A percentile compares a stretch with the other conserved stretches of the same genome.
These are phyloP conservation scores for Triops cancriformis DNA, from an alignment of 1,140 invertebrate genomes.

Conservation along the genomic window DNA sequence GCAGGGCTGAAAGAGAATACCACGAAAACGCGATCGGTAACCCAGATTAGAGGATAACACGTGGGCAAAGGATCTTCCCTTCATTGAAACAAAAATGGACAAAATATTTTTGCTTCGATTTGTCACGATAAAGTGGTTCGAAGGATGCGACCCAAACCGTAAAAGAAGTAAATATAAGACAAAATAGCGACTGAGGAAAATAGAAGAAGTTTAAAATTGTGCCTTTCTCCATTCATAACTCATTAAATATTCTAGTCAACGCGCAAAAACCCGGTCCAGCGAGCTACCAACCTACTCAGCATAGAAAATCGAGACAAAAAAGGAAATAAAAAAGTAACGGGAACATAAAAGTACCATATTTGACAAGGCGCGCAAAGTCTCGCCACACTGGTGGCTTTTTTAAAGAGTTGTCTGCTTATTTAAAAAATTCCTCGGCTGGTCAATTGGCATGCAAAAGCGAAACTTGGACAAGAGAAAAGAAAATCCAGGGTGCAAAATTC, in stretches of 20 bases:
- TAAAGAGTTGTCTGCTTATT: neutral
- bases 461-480: neutral
- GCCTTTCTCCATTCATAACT: conserved; percentile 7
- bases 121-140: conserved; percentile 16
- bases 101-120: neutral
- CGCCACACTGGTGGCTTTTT: neutral
- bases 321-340: neutral
- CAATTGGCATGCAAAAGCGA: neutral
- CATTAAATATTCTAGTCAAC: conserved; percentile 1
- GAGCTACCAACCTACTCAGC: neutral
- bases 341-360: neutral
- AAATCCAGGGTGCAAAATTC: neutral
- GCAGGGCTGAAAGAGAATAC: neutral
- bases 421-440: neutral
- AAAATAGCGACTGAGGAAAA: neutral
- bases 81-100: neutral
- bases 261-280: neutral
- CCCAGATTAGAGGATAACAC: neutral
- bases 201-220: neutral
- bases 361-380: conserved; percentile 4
- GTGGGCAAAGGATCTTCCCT: conserved; percentile 13
- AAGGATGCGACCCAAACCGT: neutral
- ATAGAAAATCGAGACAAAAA: no score
- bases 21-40: conserved; percentile 11
- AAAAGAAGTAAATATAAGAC: no score